A percentile compares a stretch with the other conserved stretches of the same genome.
Evolutionary conservation across 2,113 vertebrate genomes (phyloP).

Genomic region (Scatophagus argus): DNA sequence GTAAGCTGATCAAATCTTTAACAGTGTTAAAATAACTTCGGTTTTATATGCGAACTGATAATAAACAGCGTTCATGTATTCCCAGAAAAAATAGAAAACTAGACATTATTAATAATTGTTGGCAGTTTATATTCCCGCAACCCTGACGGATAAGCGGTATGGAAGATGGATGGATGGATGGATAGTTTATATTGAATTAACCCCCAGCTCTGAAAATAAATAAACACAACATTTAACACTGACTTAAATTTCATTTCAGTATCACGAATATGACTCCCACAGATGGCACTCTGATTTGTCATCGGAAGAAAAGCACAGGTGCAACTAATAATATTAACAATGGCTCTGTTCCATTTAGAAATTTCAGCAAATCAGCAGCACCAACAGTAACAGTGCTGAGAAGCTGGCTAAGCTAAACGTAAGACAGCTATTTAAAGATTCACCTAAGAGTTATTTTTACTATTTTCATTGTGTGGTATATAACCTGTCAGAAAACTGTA

Average conservation of each 20-base stretch:
- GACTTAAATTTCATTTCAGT: slow-evolving; percentile 20
- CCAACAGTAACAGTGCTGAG: not conserved
- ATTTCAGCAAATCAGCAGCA: not conserved
- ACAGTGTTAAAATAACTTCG: not conserved
- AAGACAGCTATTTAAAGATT: not conserved
- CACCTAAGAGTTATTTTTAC: too few relatives aligned
- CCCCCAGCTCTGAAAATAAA: too few relatives aligned
- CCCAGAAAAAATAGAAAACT: not conserved
- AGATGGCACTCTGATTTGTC: not conserved
- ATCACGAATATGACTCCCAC: not conserved
- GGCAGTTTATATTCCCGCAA: too few relatives aligned
- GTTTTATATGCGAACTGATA: not conserved
- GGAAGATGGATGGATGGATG: too few relatives aligned
- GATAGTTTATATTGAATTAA: too few relatives aligned
- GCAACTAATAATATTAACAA: slow-evolving; percentile 13
- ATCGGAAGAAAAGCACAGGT: slow-evolving; percentile 10
- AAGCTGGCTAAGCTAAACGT: not conserved
- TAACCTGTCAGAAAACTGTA: not conserved
- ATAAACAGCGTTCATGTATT: not conserved
- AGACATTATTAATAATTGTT: too few relatives aligned
- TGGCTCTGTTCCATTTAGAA: slow-evolving; percentile 1
- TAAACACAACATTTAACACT: slow-evolving; percentile 1
- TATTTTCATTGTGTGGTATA: too few relatives aligned
- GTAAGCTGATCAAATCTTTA: slow-evolving; percentile 23
- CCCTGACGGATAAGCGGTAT: too few relatives aligned